Evolutionary conservation across 2,113 vertebrate genomes (phyloP).

Genomic region (Sapajus apella): DNA sequence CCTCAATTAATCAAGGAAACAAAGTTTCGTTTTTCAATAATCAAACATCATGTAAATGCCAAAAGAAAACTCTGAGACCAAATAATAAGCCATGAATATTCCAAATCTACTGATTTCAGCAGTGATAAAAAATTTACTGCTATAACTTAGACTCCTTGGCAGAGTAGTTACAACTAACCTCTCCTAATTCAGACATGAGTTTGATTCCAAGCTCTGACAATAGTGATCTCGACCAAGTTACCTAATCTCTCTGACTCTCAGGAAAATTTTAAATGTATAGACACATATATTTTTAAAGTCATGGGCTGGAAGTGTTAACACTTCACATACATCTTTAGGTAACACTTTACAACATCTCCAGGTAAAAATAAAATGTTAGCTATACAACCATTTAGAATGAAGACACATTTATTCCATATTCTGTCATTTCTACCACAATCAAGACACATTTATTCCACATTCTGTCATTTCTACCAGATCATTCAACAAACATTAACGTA

Average conservation of each 20-base stretch:
- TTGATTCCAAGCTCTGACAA: not conserved
- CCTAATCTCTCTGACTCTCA: not conserved
- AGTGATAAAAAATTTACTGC: not conserved
- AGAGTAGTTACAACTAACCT: not conserved
- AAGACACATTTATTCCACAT: too few relatives aligned
- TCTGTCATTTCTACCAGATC: not conserved
- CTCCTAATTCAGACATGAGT: not conserved
- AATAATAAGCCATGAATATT: not conserved
- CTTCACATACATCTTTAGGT: not conserved
- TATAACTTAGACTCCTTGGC: not conserved
- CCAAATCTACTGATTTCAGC: not conserved
- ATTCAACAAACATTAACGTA: not conserved
- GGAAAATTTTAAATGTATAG: not conserved
- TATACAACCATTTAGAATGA: not conserved
- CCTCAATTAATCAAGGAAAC: not conserved
- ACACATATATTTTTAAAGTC: not conserved
- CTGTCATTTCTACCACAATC: too few relatives aligned
- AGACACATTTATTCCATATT: not conserved
- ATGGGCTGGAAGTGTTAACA: not conserved
- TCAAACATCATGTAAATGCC: not conserved
- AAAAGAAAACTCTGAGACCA: not conserved
- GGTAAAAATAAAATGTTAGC: not conserved
- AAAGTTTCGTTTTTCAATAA: not conserved
- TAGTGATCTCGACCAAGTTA: not conserved
- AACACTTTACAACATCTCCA: not conserved